phyloP scores from a whole-genome alignment of 1,140 invertebrate species.

The Choristoneura fumiferana region DNA sequence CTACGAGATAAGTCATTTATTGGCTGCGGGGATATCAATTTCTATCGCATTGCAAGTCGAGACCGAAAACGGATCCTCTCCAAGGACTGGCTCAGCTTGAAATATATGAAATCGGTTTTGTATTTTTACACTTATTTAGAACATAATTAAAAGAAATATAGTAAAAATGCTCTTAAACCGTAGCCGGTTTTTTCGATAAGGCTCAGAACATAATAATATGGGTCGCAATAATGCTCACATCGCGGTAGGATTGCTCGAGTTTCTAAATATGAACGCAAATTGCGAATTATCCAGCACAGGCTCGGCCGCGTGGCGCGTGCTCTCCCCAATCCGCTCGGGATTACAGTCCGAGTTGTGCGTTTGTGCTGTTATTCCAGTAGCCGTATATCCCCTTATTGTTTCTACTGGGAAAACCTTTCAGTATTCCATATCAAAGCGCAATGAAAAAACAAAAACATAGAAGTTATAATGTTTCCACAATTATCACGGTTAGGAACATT shows the following conservation, averaged over 20 bases:
- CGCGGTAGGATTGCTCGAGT: constrained; percentile 24
- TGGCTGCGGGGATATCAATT: constrained; percentile 8
- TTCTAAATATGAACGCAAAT: constrained; percentile 55
- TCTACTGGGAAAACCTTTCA: constrained; percentile 43
- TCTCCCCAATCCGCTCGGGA: constrained; percentile 46
- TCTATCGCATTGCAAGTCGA: constrained; percentile 27
- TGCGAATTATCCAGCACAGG: constrained; percentile 54
- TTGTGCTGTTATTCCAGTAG: constrained; percentile 54
- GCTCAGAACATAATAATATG: neutral
- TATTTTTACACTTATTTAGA: neutral
- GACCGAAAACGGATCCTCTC: constrained; percentile 28
- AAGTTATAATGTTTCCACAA: constrained; percentile 1
- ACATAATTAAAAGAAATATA: too few species aligned
- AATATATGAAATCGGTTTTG: constrained; percentile 14
- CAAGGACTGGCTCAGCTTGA: constrained; percentile 20
- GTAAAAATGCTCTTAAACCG: neutral
- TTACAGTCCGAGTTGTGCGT: constrained; percentile 63
- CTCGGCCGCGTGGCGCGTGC: constrained; percentile 57
- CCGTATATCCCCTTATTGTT: constrained; percentile 56
- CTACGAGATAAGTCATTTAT: neutral
- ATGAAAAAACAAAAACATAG: constrained; percentile 32
- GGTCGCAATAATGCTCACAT: constrained; percentile 9
- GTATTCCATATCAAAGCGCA: constrained; percentile 36
- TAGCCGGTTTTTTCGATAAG: neutral
- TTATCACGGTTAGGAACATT: neutral